These are phyloP conservation scores for Drosophila cardini DNA, from an alignment of 1,140 invertebrate species.

Conservation along the genomic window DNA sequence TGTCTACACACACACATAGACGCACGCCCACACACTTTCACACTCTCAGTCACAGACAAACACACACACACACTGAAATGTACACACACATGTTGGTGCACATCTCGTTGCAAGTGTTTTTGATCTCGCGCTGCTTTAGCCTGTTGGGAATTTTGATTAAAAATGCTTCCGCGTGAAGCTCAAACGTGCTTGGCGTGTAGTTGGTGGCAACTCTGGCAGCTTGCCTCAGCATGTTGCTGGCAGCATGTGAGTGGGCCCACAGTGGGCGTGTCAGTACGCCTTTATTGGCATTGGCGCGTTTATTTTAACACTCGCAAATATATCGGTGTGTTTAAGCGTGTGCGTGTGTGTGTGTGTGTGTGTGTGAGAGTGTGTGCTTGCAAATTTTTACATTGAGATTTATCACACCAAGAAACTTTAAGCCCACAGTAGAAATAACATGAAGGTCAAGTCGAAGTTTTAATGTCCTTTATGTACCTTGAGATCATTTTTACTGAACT, in stretches of 20 bases:
- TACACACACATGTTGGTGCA: slow-evolving; percentile 22
- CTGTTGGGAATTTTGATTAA: slow-evolving; percentile 83
- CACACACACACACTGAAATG: background rate
- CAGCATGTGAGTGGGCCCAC: slow-evolving; percentile 1
- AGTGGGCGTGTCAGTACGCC: slow-evolving; percentile 36
- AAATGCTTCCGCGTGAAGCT: slow-evolving; percentile 82
- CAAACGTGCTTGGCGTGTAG: slow-evolving; percentile 68
- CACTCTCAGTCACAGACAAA: too few species aligned
- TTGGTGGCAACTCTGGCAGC: slow-evolving; percentile 31
- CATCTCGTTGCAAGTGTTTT: slow-evolving; percentile 76
- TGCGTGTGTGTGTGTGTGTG: slow-evolving; percentile 19
- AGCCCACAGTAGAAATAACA: slow-evolving; percentile 38
- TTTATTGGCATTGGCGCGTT: slow-evolving; percentile 55
- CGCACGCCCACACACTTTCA: background rate
- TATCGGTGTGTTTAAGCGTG: slow-evolving; percentile 44
- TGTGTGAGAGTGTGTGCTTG: slow-evolving; percentile 53
- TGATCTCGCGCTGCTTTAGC: slow-evolving; percentile 81
- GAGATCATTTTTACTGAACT: too few species aligned
- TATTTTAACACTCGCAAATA: slow-evolving; percentile 48
- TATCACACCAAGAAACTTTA: slow-evolving; percentile 73
- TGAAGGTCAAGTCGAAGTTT: background rate
- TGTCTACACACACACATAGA: slow-evolving; percentile 10
- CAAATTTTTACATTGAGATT: slow-evolving; percentile 80
- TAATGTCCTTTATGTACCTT: slow-evolving; percentile 12
- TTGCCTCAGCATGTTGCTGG: background rate